Evolutionary conservation across 1,140 invertebrate species (phyloP).

Genomic region (Calephelis virginiensis): DNA sequence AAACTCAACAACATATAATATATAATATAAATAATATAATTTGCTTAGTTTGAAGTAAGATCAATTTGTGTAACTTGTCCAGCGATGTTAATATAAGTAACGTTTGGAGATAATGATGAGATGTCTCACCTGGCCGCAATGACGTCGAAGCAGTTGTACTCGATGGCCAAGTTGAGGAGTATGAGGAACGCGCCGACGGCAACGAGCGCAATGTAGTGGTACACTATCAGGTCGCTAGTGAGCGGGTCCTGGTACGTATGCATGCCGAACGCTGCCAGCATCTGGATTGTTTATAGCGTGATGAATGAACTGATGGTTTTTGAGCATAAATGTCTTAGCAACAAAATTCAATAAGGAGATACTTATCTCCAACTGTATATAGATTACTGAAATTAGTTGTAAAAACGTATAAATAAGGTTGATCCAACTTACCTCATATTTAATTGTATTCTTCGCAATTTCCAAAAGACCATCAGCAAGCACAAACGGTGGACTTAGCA

Average conservation of each 20-base stretch:
- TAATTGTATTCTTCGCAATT: conserved; percentile 83
- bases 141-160: conserved; percentile 71
- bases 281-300: conserved; percentile 35
- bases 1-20: too few relatives aligned
- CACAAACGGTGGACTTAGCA: conserved; percentile 82
- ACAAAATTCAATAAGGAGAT: too few relatives aligned
- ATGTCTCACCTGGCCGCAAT: conserved; percentile 48
- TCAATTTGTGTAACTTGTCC: too few relatives aligned
- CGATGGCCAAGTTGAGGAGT: conserved; percentile 79
- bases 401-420: background rate
- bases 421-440: conserved; percentile 47
- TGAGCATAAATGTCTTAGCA: too few relatives aligned
- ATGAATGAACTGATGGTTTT: too few relatives aligned
- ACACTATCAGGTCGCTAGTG: conserved; percentile 75
- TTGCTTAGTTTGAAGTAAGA: too few relatives aligned
- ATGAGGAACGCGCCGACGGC: conserved; percentile 75
- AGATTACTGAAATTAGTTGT: too few relatives aligned
- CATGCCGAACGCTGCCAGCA: conserved; percentile 82
- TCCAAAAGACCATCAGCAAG: conserved; percentile 82
- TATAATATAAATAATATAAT: too few relatives aligned
- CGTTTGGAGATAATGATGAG: background rate
- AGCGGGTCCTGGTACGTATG: conserved; percentile 83
- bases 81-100: background rate
- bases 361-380: too few relatives aligned
- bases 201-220: conserved; percentile 76